Evolutionary conservation across 2,113 vertebrate species (phyloP).

Genomic region (Anser brachyrhynchus): DNA sequence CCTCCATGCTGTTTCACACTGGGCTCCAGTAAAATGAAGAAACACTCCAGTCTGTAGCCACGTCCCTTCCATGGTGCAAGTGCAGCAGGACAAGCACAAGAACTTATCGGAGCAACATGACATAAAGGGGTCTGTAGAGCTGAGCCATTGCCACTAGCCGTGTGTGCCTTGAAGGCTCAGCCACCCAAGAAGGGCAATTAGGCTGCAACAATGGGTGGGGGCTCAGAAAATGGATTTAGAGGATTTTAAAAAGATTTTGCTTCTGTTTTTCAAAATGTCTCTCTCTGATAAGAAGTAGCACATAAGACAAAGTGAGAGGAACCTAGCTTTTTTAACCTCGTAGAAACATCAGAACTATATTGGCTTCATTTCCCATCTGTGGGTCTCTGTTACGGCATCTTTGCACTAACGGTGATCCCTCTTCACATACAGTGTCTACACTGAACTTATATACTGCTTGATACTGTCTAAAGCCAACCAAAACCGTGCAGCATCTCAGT

Average conservation of each 20-base stretch:
- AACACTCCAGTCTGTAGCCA: not conserved
- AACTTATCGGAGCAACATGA: not conserved
- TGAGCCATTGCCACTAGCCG: not conserved
- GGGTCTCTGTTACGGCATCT: not conserved
- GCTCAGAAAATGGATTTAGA: not conserved
- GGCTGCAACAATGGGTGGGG: not conserved
- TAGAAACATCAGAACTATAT: not conserved
- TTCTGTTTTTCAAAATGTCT: not conserved
- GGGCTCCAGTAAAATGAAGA: not conserved
- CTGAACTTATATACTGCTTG: not conserved
- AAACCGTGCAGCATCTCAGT: not conserved
- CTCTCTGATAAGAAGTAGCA: not conserved
- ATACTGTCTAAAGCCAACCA: not conserved
- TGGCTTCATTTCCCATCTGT: not conserved
- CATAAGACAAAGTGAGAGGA: not conserved
- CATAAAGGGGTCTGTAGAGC: not conserved
- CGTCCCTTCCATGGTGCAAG: not conserved
- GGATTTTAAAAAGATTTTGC: not conserved
- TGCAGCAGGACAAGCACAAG: not conserved
- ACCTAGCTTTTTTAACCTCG: not conserved
- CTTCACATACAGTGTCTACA: rapidly evolving
- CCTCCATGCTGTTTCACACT: not conserved
- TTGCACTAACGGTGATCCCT: not conserved
- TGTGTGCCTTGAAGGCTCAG: not conserved
- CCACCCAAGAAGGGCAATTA: not conserved